Percentiles rank a stretch among this genome's conserved stretches.
These are phyloP conservation scores for Tiphia femorata DNA, from an alignment of 2,888 invertebrate genomes.

Conservation along the genomic window DNA sequence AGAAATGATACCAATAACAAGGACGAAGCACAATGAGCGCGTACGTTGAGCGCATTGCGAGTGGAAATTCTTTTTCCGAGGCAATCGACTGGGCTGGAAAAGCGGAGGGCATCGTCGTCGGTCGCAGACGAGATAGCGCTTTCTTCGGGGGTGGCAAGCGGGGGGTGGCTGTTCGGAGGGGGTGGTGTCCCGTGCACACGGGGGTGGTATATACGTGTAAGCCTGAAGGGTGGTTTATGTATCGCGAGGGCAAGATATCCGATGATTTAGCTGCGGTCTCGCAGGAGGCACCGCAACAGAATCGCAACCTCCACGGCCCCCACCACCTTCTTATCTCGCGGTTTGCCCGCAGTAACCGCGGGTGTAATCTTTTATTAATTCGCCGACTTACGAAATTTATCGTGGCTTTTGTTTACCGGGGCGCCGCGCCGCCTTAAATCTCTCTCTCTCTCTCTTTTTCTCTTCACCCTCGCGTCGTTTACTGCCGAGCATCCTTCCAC, in stretches of 20 bases:
- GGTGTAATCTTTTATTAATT: conserved; percentile 70
- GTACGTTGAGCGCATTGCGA: conserved; percentile 13
- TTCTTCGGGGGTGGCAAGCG: background rate
- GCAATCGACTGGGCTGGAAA: background rate
- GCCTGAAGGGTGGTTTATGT: conserved; percentile 69
- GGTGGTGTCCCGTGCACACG: conserved; percentile 23
- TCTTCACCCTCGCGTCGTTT: conserved; percentile 22
- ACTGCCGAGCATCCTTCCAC: no score
- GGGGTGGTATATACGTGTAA: conserved; percentile 63
- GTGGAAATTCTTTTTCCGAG: conserved; percentile 29
- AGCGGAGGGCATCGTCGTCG: background rate
- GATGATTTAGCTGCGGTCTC: conserved; percentile 68
- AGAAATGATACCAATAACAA: no score
- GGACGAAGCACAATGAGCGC: no score
- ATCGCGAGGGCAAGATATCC: conserved; percentile 68
- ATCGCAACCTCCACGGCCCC: conserved; percentile 35
- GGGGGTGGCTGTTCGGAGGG: conserved; percentile 4
- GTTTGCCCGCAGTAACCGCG: conserved; percentile 58
- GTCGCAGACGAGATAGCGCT: background rate
- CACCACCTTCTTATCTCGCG: conserved; percentile 56
- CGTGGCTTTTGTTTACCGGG: conserved; percentile 66
- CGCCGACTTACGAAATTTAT: conserved; percentile 69
- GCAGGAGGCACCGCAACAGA: conserved; percentile 46
- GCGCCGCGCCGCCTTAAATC: conserved; percentile 57
- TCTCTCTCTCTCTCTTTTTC: conserved; percentile 43